A percentile compares a stretch with the other conserved stretches of the same genome.
These are phyloP conservation scores for Coregonus suidteri DNA, from an alignment of 2,797 vertebrate genomes.

Conservation along the genomic window DNA sequence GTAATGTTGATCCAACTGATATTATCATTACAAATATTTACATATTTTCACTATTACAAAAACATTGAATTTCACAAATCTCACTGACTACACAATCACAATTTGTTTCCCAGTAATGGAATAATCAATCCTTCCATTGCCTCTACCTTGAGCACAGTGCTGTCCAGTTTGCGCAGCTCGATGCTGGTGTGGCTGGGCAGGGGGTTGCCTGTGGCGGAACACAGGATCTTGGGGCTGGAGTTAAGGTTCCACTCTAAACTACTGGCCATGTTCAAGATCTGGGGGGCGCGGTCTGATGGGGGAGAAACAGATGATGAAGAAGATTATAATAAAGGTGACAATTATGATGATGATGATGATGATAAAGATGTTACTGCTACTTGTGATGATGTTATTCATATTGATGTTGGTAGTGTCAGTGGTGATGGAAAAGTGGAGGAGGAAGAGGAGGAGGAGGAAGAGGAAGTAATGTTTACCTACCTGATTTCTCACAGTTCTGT, in stretches of 20 bases:
- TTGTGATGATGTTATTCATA: neutral
- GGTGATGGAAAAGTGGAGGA: neutral
- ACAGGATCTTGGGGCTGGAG: constrained; percentile 83
- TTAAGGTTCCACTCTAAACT: constrained; percentile 91
- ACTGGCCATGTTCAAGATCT: constrained; percentile 85
- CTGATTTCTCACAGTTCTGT: constrained; percentile 90
- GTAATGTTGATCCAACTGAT: too few relatives aligned
- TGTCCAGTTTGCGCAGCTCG: constrained; percentile 87
- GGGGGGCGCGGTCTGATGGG: constrained; percentile 84
- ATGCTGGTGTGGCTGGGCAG: constrained; percentile 88
- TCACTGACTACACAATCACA: neutral
- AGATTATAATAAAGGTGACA: too few relatives aligned
- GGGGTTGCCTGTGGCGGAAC: constrained; percentile 92
- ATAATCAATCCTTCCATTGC: neutral
- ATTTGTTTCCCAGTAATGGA: too few relatives aligned
- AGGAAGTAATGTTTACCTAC: constrained; percentile 57
- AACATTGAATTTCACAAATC: neutral
- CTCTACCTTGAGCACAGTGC: constrained; percentile 86
- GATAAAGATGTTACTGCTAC: neutral
- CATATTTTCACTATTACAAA: neutral
- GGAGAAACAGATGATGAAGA: neutral
- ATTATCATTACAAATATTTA: too few relatives aligned
- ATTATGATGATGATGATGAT: neutral
- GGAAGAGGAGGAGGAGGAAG: neutral
- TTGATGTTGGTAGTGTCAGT: neutral